phyloP scores from a whole-genome alignment of 2,888 invertebrate species.

The Deilephila elpenor region DNA sequence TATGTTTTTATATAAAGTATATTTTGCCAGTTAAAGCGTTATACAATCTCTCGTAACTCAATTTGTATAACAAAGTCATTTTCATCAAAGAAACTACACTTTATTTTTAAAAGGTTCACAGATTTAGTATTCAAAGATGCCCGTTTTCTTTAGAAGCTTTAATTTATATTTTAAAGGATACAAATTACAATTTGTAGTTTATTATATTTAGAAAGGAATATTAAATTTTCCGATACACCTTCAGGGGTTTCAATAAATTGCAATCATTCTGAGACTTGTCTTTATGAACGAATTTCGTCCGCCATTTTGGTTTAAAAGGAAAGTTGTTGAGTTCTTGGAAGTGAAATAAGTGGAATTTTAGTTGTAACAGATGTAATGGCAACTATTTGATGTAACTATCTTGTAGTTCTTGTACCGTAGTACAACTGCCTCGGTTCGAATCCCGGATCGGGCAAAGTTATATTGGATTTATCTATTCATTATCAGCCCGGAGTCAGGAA shows the following conservation, averaged over 20 bases:
- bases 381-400: no score
- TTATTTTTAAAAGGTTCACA: neutral
- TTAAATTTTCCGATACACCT: neutral
- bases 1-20: neutral
- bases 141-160: constrained; percentile 14
- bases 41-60: neutral
- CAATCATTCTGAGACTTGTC: constrained; percentile 3
- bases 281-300: neutral
- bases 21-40: neutral
- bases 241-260: constrained; percentile 14
- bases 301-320: constrained; percentile 1
- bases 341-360: no score
- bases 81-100: constrained; percentile 1
- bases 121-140: constrained; percentile 6
- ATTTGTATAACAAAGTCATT: neutral
- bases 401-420: no score
- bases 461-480: no score
- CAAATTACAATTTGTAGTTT: neutral
- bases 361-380: no score
- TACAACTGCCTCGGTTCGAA: no score
- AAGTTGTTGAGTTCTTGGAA: neutral
- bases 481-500: no score
- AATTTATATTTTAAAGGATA: constrained; percentile 18
- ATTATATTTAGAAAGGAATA: constrained; percentile 6
- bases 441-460: no score